These are phyloP conservation scores for Torymus texanus DNA, from an alignment of 2,888 invertebrate species.

Conservation along the genomic window DNA sequence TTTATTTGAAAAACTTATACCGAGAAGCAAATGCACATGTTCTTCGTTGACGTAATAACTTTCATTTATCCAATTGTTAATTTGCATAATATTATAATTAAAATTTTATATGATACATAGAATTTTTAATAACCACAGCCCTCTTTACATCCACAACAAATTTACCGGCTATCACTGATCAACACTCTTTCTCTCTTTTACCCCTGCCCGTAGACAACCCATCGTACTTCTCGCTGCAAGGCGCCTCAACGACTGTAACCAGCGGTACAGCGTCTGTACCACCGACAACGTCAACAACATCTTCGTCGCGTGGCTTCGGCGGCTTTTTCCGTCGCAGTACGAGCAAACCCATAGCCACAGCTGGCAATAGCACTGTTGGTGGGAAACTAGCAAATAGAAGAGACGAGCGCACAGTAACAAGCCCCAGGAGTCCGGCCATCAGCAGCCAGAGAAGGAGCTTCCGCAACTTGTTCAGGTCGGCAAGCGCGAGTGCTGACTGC, in stretches of 20 bases:
- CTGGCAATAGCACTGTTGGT: not conserved
- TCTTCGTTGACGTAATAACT: no score
- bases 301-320: slow-evolving; percentile 39
- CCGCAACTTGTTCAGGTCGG: slow-evolving; percentile 79
- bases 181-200: slow-evolving; percentile 45
- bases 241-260: slow-evolving; percentile 61
- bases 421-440: not conserved
- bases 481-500: slow-evolving; percentile 80
- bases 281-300: not conserved
- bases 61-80: no score
- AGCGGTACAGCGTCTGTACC: not conserved
- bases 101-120: no score
- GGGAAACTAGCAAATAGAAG: slow-evolving; percentile 26
- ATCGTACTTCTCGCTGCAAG: slow-evolving; percentile 84
- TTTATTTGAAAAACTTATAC: no score
- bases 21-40: no score
- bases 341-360: slow-evolving; percentile 55
- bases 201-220: slow-evolving; percentile 83
- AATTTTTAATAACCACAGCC: no score
- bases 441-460: slow-evolving; percentile 75
- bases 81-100: no score
- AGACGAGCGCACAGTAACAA: not conserved
- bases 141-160: no score
- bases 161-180: not conserved
- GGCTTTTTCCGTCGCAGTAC: slow-evolving; percentile 47